These are phyloP conservation scores for Diplolepis rosae DNA, from an alignment of 2,888 invertebrate genomes.

Conservation along the genomic window DNA sequence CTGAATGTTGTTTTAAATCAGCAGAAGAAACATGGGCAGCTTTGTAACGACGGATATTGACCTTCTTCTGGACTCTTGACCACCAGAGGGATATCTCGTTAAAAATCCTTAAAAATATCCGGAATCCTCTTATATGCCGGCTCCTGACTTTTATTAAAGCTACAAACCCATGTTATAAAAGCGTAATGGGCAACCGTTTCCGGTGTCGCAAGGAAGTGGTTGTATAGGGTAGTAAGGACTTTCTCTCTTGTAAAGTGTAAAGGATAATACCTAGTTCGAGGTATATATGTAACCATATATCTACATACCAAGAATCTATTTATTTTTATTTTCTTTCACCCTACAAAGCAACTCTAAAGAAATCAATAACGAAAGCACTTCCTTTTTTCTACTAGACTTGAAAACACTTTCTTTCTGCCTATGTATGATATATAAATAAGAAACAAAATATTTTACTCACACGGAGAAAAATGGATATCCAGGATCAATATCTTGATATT, in stretches of 20 bases:
- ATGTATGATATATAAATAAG: too few species aligned
- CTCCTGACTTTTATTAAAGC: slow-evolving; percentile 55
- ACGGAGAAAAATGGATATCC: too few species aligned
- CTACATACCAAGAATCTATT: background rate
- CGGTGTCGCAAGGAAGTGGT: slow-evolving; percentile 47
- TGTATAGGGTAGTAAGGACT: slow-evolving; percentile 41
- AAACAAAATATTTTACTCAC: too few species aligned
- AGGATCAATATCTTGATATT: too few species aligned
- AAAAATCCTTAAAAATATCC: slow-evolving; percentile 58
- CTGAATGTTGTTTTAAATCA: background rate
- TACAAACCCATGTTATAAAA: slow-evolving; percentile 52
- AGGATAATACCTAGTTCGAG: slow-evolving; percentile 39
- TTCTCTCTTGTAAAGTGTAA: slow-evolving; percentile 40
- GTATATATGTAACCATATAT: background rate
- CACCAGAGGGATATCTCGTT: slow-evolving; percentile 48
- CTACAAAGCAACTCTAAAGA: slow-evolving; percentile 29
- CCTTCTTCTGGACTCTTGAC: slow-evolving; percentile 42
- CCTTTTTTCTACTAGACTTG: background rate
- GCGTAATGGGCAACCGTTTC: slow-evolving; percentile 53
- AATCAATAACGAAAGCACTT: slow-evolving; percentile 37
- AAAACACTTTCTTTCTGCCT: background rate
- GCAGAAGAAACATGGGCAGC: background rate
- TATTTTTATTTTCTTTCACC: slow-evolving; percentile 40
- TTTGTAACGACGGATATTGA: slow-evolving; percentile 45
- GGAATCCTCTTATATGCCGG: slow-evolving; percentile 52